Evolutionary conservation across 2,888 invertebrate species (phyloP).

Genomic region (Zygogramma bicolorata): DNA sequence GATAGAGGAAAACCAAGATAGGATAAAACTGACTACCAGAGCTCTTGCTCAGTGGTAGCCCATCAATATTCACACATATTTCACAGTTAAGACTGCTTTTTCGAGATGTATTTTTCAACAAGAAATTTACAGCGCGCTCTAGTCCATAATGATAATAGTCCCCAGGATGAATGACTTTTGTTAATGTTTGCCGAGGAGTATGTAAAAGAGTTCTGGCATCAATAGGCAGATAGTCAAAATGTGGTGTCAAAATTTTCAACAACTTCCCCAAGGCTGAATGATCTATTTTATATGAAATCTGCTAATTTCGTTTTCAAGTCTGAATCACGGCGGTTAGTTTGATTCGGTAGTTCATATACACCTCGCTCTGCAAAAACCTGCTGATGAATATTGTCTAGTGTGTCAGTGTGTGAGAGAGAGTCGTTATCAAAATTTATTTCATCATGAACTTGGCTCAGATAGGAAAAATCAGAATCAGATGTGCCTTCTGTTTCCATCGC

Average conservation of each 20-base stretch:
- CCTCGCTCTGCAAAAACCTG: background rate
- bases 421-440: background rate
- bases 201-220: slow-evolving; percentile 28
- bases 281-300: slow-evolving; percentile 20
- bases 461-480: background rate
- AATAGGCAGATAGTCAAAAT: slow-evolving; percentile 19
- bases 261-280: slow-evolving; percentile 15
- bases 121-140: background rate
- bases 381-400: background rate
- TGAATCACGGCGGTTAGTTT: background rate
- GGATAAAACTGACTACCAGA: slow-evolving; percentile 26
- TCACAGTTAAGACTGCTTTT: slow-evolving; percentile 1
- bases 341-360: background rate
- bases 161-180: slow-evolving; percentile 15
- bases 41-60: slow-evolving; percentile 19
- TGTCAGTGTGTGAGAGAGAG: background rate
- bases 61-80: slow-evolving; percentile 21
- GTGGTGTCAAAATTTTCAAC: slow-evolving; percentile 23
- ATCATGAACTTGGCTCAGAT: background rate
- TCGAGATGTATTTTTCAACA: slow-evolving; percentile 9
- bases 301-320: slow-evolving; percentile 26
- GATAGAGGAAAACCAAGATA: slow-evolving; percentile 17
- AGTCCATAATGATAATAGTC: slow-evolving; percentile 27
- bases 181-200: slow-evolving; percentile 9
- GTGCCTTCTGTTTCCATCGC: background rate